These are phyloP conservation scores for Hozukius guyotensis DNA, from an alignment of 2,797 vertebrate genomes.

Conservation along the genomic window DNA sequence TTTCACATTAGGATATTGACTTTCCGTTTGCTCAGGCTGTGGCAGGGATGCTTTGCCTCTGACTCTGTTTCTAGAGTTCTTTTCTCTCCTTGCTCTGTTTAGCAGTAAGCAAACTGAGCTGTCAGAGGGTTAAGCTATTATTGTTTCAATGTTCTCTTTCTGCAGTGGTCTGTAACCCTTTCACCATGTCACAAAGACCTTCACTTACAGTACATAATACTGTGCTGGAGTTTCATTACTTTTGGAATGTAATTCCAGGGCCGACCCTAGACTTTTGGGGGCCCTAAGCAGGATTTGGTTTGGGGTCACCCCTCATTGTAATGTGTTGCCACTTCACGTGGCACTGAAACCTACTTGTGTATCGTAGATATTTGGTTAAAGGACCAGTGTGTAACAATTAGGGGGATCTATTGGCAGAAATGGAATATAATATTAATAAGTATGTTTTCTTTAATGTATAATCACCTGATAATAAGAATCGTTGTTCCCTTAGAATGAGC, in stretches of 20 bases:
- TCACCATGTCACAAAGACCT: neutral
- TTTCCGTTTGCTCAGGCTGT: slow-evolving; percentile 46
- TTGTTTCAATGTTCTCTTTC: neutral
- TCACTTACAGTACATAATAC: neutral
- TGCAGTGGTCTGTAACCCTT: neutral
- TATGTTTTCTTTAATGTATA: too few species aligned
- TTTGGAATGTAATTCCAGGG: neutral
- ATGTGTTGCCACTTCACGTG: too few species aligned
- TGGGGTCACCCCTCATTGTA: too few species aligned
- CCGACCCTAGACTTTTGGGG: neutral
- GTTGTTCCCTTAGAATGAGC: too few species aligned
- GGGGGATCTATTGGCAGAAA: too few species aligned
- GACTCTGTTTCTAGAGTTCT: slow-evolving; percentile 24
- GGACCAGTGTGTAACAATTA: too few species aligned
- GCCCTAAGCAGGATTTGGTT: neutral
- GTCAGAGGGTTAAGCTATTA: slow-evolving; percentile 5
- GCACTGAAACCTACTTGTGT: too few species aligned
- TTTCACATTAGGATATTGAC: slow-evolving; percentile 60
- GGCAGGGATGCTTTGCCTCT: slow-evolving; percentile 22
- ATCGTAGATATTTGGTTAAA: too few species aligned
- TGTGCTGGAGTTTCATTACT: neutral
- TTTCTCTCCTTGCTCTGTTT: neutral
- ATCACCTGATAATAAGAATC: too few species aligned
- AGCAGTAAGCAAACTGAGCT: slow-evolving; percentile 14
- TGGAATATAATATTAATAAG: too few species aligned